Evolutionary conservation across 2,888 invertebrate species (phyloP).

Genomic region (Drosophila yooni): DNA sequence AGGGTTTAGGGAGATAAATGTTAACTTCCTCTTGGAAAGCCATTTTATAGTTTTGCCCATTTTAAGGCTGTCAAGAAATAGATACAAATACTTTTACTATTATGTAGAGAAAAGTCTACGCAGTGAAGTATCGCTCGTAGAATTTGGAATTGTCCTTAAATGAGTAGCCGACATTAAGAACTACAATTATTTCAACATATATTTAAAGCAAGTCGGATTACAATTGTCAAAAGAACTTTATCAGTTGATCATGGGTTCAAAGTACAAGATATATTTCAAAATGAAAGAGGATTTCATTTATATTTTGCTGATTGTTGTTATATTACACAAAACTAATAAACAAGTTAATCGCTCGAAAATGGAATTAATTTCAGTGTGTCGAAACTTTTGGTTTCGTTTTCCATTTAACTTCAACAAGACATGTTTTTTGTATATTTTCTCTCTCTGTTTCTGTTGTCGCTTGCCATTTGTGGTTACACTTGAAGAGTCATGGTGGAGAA

Average conservation of each 20-base stretch:
- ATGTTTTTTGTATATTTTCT: neutral
- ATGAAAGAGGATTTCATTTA: neutral
- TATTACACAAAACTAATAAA: neutral
- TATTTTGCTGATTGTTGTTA: neutral
- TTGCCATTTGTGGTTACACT: neutral
- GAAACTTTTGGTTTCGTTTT: neutral
- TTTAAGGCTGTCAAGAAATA: neutral
- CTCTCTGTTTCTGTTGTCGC: neutral
- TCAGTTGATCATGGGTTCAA: neutral
- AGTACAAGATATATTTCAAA: neutral
- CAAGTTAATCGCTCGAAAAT: neutral
- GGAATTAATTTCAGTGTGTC: neutral
- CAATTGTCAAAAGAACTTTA: neutral
- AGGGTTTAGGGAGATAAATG: neutral
- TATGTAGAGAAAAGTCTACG: neutral
- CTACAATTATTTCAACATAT: neutral
- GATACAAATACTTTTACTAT: neutral
- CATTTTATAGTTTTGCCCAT: neutral
- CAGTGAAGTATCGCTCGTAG: neutral
- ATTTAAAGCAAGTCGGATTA: neutral
- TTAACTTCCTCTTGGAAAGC: neutral
- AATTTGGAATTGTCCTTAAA: neutral
- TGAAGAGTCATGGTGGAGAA: too few species aligned
- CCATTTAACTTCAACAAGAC: neutral
- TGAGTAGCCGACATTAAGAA: neutral